These are phyloP conservation scores for Aplodontia rufa DNA, from an alignment of 2,113 vertebrate genomes.

Conservation along the genomic window DNA sequence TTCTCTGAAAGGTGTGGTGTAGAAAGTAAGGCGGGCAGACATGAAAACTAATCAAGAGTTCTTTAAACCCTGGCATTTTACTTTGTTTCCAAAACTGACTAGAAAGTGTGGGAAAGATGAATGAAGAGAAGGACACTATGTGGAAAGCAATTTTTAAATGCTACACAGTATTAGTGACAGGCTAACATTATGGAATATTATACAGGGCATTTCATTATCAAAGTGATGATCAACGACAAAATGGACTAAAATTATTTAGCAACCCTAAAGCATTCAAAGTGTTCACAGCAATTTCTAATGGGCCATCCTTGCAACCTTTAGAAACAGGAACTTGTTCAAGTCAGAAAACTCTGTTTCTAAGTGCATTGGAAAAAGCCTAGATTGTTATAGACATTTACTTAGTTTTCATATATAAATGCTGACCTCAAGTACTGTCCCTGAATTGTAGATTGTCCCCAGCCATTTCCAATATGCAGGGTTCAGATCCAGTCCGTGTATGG, in stretches of 20 bases:
- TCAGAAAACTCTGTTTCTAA: background rate
- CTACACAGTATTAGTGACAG: background rate
- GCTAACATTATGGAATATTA: background rate
- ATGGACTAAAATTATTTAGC: background rate
- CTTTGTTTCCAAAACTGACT: slow-evolving; percentile 32
- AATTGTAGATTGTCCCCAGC: background rate
- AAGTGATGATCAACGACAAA: background rate
- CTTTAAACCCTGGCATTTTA: slow-evolving; percentile 26
- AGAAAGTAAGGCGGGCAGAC: background rate
- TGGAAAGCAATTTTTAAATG: slow-evolving; percentile 7
- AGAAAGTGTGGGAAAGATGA: background rate
- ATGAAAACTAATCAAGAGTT: background rate
- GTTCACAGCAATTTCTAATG: slow-evolving; percentile 4
- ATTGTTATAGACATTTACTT: background rate
- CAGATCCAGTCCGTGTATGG: background rate
- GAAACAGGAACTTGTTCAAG: background rate
- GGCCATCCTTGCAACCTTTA: slow-evolving; percentile 8
- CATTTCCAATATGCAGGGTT: background rate
- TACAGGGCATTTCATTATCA: background rate
- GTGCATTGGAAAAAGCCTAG: background rate
- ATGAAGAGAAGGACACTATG: background rate
- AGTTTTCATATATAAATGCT: background rate
- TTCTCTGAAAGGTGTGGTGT: background rate
- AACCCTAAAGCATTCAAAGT: slow-evolving; percentile 8
- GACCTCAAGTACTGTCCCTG: background rate